Evolutionary conservation across 1,140 invertebrate species (phyloP), one percentile per base, ranked within the genome.

Genomic region (Pachypsylla venusta): DNA sequence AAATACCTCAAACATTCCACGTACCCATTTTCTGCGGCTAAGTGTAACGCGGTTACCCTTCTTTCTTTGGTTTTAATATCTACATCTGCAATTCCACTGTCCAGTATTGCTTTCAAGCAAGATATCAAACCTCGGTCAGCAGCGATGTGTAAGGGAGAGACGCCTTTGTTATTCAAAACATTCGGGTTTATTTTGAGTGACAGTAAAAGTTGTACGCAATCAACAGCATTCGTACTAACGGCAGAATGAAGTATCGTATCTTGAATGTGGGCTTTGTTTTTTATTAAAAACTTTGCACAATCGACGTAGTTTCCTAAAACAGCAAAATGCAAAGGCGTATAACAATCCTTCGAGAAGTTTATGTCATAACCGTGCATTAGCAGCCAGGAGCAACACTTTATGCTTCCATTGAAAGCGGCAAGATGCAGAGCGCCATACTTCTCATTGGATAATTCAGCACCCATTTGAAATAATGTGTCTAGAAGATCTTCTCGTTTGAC

Each of bases 201-300:
- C 20, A 84, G 79, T 62, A 89, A 79, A 4, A 87, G 67, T 63
- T 81, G 76, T 1, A 89, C 70, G 63, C 86, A 87, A 61, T 85
- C 83, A 1, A 81, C 68, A 0, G 84, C 79, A 68, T 85, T 85
- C 1, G 82, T 81, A 57, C 83, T 74, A 0, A 88, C 84, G 0
- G 86, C 83, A 59, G 81, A 83, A 66, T 88, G 85, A 3, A 90
- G 70, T 10, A 87, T 77, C n/a, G 82, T 84, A 63, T 87, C 84
- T 63, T 83, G 81, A 1, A 61, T 55, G 79, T 77, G 64, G 20
- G 82, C 78, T 26, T 57, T 26, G 54, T 78, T 77, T 20, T 79
- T 79, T 48, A 87, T 74, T 26, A 89, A 74, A 60, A 85, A 75
- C 69, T 81, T 80, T 55, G 82, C 79, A 7, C 84, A 82, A 66